phyloP scores from a whole-genome alignment of 2,113 vertebrate species.

The Spilogale gracilis region DNA sequence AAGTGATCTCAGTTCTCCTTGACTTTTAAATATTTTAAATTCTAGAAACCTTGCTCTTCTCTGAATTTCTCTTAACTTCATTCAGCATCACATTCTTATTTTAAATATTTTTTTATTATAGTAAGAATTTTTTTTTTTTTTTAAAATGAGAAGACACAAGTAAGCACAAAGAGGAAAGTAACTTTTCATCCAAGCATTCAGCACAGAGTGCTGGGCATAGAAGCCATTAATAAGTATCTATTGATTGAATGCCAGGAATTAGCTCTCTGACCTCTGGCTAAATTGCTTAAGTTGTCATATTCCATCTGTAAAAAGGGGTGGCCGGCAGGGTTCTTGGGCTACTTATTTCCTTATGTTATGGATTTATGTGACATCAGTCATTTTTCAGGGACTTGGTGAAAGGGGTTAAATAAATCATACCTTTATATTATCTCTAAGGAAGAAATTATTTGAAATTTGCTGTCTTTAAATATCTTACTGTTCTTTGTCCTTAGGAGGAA shows the following conservation, averaged over 20 bases:
- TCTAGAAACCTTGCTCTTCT: background rate
- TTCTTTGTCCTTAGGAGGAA: slow-evolving; percentile 28
- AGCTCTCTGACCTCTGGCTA: slow-evolving; percentile 71
- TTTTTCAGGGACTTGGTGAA: slow-evolving; percentile 73
- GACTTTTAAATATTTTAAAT: background rate
- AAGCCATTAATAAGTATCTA: slow-evolving; percentile 75
- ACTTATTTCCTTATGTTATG: slow-evolving; percentile 63
- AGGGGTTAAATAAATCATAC: slow-evolving; percentile 78
- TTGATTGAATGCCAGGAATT: slow-evolving; percentile 82
- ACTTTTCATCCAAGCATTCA: slow-evolving; percentile 39
- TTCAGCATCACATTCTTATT: background rate
- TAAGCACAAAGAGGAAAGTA: slow-evolving; percentile 52
- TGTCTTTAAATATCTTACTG: slow-evolving; percentile 41
- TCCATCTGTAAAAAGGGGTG: slow-evolving; percentile 57
- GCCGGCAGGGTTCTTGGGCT: slow-evolving; percentile 54
- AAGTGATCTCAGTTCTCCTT: background rate
- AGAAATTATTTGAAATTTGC: slow-evolving; percentile 65
- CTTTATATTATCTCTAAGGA: slow-evolving; percentile 62
- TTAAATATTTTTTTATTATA: slow-evolving; percentile 44
- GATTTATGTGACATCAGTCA: slow-evolving; percentile 74
- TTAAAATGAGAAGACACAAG: slow-evolving; percentile 30
- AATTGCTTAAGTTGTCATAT: slow-evolving; percentile 81
- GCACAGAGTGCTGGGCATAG: slow-evolving; percentile 35
- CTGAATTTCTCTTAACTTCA: background rate
- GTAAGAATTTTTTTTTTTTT: background rate